Percentiles rank a stretch among this genome's conserved stretches.
These are phyloP conservation scores for Daubentonia madagascariensis DNA, from an alignment of 2,113 vertebrate genomes.

Conservation along the genomic window DNA sequence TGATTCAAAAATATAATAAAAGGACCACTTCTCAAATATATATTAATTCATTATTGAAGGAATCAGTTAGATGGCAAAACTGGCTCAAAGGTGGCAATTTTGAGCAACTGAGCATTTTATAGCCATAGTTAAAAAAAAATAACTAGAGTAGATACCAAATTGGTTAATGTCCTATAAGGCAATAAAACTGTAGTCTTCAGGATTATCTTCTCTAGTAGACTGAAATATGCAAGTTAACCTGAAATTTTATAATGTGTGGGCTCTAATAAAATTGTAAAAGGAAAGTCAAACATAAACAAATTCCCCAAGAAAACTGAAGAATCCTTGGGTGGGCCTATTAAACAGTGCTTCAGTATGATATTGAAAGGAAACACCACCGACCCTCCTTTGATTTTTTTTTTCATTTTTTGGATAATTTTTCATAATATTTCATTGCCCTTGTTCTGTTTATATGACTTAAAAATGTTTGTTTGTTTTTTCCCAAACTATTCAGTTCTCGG, in stretches of 20 bases:
- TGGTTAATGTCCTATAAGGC: neutral
- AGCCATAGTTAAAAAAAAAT: neutral
- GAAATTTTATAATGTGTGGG: neutral
- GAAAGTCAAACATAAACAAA: neutral
- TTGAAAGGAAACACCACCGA: neutral
- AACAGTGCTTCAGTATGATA: neutral
- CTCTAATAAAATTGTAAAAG: neutral
- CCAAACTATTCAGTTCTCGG: neutral
- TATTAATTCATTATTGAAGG: neutral
- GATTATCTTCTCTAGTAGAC: neutral
- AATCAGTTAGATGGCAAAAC: neutral
- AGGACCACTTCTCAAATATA: neutral
- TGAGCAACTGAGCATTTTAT: neutral
- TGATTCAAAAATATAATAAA: neutral
- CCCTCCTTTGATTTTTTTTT: neutral
- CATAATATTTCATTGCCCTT: neutral
- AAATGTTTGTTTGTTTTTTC: neutral
- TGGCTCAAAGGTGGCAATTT: neutral
- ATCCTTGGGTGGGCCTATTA: neutral
- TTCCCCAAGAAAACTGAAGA: neutral
- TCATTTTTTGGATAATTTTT: neutral
- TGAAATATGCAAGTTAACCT: neutral
- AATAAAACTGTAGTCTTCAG: neutral
- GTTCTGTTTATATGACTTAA: neutral
- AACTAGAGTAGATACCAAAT: neutral